Evolutionary conservation across 2,888 invertebrate genomes (phyloP), one percentile per base, ranked within the genome.

Genomic region (Rapana venosa): DNA sequence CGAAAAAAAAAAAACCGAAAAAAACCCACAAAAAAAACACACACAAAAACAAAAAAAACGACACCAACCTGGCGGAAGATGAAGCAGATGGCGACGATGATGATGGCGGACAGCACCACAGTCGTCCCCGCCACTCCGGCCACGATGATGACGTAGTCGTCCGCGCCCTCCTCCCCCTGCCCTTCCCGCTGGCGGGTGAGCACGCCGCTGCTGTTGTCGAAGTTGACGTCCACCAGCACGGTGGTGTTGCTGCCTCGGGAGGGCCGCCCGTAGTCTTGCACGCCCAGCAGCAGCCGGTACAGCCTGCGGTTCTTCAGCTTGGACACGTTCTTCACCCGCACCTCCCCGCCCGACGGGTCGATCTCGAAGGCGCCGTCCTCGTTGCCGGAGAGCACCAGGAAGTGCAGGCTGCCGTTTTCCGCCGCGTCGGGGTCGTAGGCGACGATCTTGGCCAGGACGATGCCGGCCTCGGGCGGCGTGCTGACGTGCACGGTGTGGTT

Each of bases 391-490:
- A 92, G 91, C 32, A 95, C 92, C 70, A 89, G 85, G 88, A 92
- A 95, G 17, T 90, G 91, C 15, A 95, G 90, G 61, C 92, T 88
- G 0, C 93, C 92, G 91, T 95, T 95, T 11, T 91, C 90, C 0
- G 93, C 95, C 13, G 87, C 77, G 89, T 95, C 95, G 36, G 91
- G 86, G 90, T 95, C 95, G n/a, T 90, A 89, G 1, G 94, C 94
- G 20, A 88, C 87, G 2, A 95, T 90, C 87, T 91, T 91, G 13
- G 93, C 89, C 6, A 94, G 92, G 20, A 92, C 87, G 6, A 92
- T 91, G 13, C 92, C 93, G 15, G 91, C 86, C 0, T 91, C 74
- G 0, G 91, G 90, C 20, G 92, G 88, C 13, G 90, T 91, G 4
- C 92, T 90, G 26, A 94, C 89, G 61, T 86, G 83, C 13, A 93